phyloP scores from a whole-genome alignment of 2,797 vertebrate species.

The Cottoperca gobio region DNA sequence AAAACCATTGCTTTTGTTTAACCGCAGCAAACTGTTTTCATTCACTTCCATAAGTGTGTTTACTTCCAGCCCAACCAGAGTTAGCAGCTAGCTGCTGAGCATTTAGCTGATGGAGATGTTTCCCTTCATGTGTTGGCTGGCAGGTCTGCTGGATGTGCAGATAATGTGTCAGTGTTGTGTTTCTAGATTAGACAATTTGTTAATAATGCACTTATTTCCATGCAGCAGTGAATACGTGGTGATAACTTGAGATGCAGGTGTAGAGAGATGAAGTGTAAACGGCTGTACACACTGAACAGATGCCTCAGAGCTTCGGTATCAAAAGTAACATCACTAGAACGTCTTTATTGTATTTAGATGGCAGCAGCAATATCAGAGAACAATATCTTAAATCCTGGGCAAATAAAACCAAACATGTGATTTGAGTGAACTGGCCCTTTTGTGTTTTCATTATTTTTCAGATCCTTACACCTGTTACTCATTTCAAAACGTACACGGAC shows the following conservation, averaged over 20 bases:
- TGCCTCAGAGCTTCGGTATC: neutral
- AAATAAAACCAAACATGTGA: slow-evolving; percentile 10
- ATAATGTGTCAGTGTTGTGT: too few relatives aligned
- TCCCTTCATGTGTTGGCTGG: too few relatives aligned
- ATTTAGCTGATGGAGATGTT: neutral
- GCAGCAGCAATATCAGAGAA: slow-evolving; percentile 9
- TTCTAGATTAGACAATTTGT: too few relatives aligned
- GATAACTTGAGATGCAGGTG: neutral
- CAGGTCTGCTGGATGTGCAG: too few relatives aligned
- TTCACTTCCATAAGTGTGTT: too few relatives aligned
- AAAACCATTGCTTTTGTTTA: too few relatives aligned
- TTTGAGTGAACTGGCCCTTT: slow-evolving; percentile 29
- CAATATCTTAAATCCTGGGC: slow-evolving; percentile 5
- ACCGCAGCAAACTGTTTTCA: too few relatives aligned
- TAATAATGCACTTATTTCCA: neutral
- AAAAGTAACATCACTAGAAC: neutral
- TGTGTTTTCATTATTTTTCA: neutral
- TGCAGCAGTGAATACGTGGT: too few relatives aligned
- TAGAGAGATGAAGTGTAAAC: neutral
- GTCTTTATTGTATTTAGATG: slow-evolving; percentile 24
- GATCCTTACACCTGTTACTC: neutral
- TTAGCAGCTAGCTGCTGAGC: neutral
- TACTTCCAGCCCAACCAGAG: neutral
- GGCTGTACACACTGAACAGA: too few relatives aligned
- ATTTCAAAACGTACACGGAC: neutral